phyloP scores from a whole-genome alignment of 35 echinoderm and acorn worm genomes.

The Anneissia japonica region DNA sequence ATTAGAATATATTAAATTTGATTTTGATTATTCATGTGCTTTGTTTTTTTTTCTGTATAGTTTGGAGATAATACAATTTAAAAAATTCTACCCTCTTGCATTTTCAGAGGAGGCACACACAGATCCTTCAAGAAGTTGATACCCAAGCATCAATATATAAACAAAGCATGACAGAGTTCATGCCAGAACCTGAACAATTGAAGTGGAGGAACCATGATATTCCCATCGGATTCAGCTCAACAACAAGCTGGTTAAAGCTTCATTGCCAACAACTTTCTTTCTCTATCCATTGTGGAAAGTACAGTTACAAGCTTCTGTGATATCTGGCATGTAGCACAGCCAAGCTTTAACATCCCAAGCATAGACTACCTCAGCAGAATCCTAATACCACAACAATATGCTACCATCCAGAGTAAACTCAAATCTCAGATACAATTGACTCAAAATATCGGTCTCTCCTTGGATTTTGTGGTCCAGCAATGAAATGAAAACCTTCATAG shows the following conservation, averaged over 20 bases:
- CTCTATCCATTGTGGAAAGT: background rate
- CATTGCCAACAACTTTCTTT: background rate
- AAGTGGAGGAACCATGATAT: background rate
- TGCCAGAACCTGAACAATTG: background rate
- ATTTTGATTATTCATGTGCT: no score
- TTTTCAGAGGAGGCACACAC: background rate
- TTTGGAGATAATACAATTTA: no score
- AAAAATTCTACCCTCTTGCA: no score
- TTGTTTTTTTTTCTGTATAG: no score
- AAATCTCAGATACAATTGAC: background rate
- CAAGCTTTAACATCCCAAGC: background rate
- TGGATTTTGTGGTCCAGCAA: slow-evolving; percentile 32
- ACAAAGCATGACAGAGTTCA: background rate
- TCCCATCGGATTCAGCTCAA: background rate
- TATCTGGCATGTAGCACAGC: background rate
- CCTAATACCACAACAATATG: background rate
- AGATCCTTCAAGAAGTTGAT: background rate
- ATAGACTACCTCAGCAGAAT: background rate
- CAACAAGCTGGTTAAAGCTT: background rate
- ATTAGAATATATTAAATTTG: no score
- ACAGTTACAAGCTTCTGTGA: background rate
- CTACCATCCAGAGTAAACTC: background rate
- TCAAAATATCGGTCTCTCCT: background rate
- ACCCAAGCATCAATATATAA: background rate
- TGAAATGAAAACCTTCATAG: background rate